phyloP scores from a whole-genome alignment of 2,888 invertebrate genomes.

The Oligia fasciuncula region DNA sequence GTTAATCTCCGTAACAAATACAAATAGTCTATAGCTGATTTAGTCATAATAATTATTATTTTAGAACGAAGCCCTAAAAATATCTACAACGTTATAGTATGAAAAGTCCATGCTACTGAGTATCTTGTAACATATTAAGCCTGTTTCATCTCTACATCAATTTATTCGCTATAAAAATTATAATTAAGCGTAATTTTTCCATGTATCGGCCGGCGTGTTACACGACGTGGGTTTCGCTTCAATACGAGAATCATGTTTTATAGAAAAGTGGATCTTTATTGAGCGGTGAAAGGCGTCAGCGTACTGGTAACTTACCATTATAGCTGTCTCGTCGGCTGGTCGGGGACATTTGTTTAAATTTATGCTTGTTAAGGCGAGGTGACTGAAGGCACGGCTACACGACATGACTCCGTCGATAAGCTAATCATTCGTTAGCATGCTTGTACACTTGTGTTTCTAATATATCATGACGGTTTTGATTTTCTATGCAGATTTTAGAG shows the following conservation, averaged over 20 bases:
- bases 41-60: conserved; percentile 35
- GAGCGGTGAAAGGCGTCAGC: conserved; percentile 82
- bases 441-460: conserved; percentile 53
- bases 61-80: conserved; percentile 42
- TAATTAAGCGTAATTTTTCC: conserved; percentile 81
- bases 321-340: conserved; percentile 70
- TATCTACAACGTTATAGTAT: conserved; percentile 22
- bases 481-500: conserved; percentile 27
- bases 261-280: conserved; percentile 86
- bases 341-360: conserved; percentile 76
- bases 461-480: conserved; percentile 26
- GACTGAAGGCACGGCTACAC: conserved; percentile 67
- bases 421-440: conserved; percentile 62
- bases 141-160: conserved; percentile 69
- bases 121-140: conserved; percentile 51
- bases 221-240: conserved; percentile 70
- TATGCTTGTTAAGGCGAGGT: conserved; percentile 74
- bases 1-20: conserved; percentile 21
- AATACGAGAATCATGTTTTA: conserved; percentile 74
- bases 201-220: conserved; percentile 72
- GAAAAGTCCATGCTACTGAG: conserved; percentile 35
- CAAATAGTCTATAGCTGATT: conserved; percentile 37
- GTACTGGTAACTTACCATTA: conserved; percentile 65
- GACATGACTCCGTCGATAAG: conserved; percentile 64
- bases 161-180: conserved; percentile 79